Evolutionary conservation across 1,140 invertebrate species (phyloP), one percentile per base, ranked within the genome.

Genomic region (Danaus melanippus): DNA sequence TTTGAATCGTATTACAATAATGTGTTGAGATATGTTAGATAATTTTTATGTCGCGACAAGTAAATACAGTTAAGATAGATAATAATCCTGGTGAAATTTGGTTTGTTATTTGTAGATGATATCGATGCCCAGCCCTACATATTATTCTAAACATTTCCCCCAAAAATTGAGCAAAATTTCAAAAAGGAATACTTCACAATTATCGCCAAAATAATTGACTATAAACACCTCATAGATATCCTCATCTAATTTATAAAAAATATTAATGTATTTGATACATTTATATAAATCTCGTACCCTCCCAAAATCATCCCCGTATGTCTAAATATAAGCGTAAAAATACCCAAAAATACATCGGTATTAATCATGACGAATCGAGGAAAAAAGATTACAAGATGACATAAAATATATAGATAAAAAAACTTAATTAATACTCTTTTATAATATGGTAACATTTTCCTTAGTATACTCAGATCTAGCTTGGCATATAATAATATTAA

Each of bases 161-260:
- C 32, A 50, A 39, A 57, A 57, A 57, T 46, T 57, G 49, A 51
- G 49, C 49, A 57, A 57, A 46, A 48, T 51, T 51, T 43, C 17
- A 10, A 46, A 8, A 32, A 21, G 21, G 21, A 48, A 32, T 10
- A 10, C 9, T 46, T 46, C 45, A 46, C 10, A 46, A 46, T 17
- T 12, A 12, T 9, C 17, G 9, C 12, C 45, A n/a, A 12, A 46
- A 15, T 46, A 10, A 15, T 46, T 46, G 21, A 32, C 21, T 32
- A 32, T 32, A 32, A 32, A 32, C 21, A 32, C 21, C 21, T 32
- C 4, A 32, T 32, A 32, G 21, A 32, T 15, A 15, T 46, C 12
- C 12, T 12, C 45, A 46, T 12, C 45, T 17, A 46, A 15, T 46
- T 17, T 8, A 44, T 44, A n/a, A 11, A 15, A 44, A 44, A 44